Percentiles rank a stretch among this genome's conserved stretches.
phyloP scores from a whole-genome alignment of 2,113 vertebrate species.

The Anhinga anhinga region DNA sequence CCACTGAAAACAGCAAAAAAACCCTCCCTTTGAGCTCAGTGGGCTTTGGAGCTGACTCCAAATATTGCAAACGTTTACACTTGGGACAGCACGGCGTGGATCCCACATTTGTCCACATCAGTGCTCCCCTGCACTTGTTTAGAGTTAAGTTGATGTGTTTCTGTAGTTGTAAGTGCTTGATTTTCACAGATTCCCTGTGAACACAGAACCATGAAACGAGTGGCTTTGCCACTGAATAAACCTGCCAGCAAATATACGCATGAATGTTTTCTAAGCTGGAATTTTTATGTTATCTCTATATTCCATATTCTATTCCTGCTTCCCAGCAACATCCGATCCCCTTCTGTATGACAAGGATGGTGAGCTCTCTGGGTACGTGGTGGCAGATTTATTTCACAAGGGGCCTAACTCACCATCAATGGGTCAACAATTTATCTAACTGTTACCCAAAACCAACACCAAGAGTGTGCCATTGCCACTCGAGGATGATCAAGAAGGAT shows the following conservation, averaged over 20 bases:
- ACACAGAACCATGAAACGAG: not conserved
- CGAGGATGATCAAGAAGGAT: not conserved
- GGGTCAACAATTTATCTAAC: not conserved
- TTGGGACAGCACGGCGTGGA: fast-evolving
- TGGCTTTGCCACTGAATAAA: not conserved
- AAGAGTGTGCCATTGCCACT: not conserved
- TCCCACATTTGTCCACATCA: fast-evolving
- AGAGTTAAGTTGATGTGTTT: fast-evolving
- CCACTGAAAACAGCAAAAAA: not conserved
- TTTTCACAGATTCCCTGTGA: not conserved
- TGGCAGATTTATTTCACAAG: not conserved
- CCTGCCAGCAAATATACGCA: fast-evolving
- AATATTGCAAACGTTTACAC: fast-evolving
- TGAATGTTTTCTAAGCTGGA: not conserved
- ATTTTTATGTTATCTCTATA: not conserved
- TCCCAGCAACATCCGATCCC: not conserved
- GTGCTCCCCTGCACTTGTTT: not conserved
- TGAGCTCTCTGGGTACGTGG: not conserved
- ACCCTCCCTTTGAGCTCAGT: not conserved
- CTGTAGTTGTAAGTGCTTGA: fast-evolving
- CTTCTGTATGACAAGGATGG: not conserved
- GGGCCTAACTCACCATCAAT: not conserved
- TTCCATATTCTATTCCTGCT: not conserved
- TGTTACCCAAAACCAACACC: not conserved
- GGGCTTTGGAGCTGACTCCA: not conserved